A percentile compares a stretch with the other conserved stretches of the same genome.
Conservation (phyloP, 2,888 invertebrate species). For the Temnothorax unifasciatus region DNA sequence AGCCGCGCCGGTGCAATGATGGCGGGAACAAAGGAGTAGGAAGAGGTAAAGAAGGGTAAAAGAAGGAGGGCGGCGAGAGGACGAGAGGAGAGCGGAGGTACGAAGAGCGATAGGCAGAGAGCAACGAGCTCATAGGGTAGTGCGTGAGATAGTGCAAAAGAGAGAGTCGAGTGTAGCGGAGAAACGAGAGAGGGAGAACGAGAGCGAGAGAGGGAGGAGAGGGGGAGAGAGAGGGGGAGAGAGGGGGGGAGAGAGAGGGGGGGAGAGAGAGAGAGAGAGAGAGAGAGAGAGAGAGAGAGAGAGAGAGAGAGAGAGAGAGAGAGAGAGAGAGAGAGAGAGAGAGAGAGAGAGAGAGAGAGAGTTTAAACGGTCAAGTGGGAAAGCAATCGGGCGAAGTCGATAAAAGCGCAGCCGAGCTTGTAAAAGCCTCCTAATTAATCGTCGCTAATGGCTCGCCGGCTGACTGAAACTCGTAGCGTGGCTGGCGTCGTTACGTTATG, state of each 20-base stretch:
- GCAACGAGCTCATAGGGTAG: constrained; percentile 11
- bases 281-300: not conserved
- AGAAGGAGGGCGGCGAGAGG: constrained; percentile 8
- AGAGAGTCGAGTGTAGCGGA: not conserved
- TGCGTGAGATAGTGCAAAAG: constrained; percentile 3
- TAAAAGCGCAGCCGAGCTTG: constrained; percentile 67
- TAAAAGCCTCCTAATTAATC: constrained; percentile 70
- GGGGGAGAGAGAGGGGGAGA: constrained; percentile 30
- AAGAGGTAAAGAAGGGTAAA: constrained; percentile 29
- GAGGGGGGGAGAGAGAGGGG: too few relatives aligned
- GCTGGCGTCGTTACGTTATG: constrained; percentile 56
- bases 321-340: too few relatives aligned
- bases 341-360: constrained; percentile 31
- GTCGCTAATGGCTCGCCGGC: constrained; percentile 62
- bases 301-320: constrained; percentile 11
- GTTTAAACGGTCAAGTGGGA: constrained; percentile 69
- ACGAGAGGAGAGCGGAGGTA: constrained; percentile 17
- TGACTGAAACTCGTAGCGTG: constrained; percentile 43
- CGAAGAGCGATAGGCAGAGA: constrained; percentile 28
- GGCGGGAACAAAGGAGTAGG: constrained; percentile 20
- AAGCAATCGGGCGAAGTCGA: constrained; percentile 70
- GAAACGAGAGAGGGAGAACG: not conserved
- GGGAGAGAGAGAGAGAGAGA: too few relatives aligned
- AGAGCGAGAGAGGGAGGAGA: too few relatives aligned
- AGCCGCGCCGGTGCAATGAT: constrained; percentile 9